phyloP scores from a whole-genome alignment of 2,113 vertebrate species.

The Mellivora capensis region DNA sequence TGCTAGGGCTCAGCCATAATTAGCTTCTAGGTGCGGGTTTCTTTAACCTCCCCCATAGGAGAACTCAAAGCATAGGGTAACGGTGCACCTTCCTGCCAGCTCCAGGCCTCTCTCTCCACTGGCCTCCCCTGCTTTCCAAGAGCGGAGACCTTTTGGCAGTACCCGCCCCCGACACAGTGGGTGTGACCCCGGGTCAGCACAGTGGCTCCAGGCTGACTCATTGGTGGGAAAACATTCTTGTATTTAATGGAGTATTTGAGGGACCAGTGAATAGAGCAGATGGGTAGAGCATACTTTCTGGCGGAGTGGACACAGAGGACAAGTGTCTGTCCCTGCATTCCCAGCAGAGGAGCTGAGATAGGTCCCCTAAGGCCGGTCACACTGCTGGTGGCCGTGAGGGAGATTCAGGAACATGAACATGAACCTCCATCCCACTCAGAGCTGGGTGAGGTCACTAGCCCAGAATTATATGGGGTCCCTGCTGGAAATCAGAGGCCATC shows the following conservation, averaged over 20 bases:
- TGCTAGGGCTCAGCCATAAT: background rate
- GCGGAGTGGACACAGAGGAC: accelerated
- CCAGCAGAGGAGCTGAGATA: background rate
- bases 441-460: background rate
- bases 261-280: background rate
- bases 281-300: background rate
- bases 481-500: background rate
- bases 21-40: background rate
- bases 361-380: accelerated
- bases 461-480: background rate
- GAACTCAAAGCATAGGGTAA: background rate
- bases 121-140: background rate
- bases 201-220: background rate
- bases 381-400: too few species aligned
- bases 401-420: too few species aligned
- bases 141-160: accelerated
- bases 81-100: background rate
- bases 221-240: background rate
- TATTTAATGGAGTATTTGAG: accelerated
- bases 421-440: background rate
- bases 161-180: too few species aligned
- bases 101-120: too few species aligned
- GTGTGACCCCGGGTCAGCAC: accelerated
- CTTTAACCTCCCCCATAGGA: background rate
- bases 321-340: accelerated